Evolutionary conservation across 2,113 vertebrate genomes (phyloP).

Genomic region (Cranoglanis bouderius): DNA sequence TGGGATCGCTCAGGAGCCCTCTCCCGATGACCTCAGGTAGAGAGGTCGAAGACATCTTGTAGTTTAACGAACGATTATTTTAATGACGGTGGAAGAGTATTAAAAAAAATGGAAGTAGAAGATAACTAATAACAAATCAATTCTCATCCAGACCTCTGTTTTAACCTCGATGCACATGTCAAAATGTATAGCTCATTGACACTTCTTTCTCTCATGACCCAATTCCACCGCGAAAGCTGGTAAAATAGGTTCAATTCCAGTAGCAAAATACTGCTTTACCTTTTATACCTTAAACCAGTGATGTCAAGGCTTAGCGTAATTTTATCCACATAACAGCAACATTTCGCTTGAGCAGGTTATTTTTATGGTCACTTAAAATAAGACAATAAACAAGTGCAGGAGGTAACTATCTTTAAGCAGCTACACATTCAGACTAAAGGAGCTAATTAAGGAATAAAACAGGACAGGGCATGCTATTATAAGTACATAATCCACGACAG

Average conservation of each 20-base stretch:
- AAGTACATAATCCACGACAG: no score
- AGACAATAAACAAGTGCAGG: no score
- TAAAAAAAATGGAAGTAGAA: not conserved
- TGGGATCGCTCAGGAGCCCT: conserved; percentile 74
- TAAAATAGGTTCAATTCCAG: not conserved
- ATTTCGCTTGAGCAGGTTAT: no score
- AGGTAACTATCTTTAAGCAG: no score
- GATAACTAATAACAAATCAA: not conserved
- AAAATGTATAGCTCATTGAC: not conserved
- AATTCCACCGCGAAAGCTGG: not conserved
- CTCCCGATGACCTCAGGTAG: conserved; percentile 88
- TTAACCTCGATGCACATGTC: not conserved
- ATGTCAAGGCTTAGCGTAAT: no score
- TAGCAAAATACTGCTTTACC: not conserved
- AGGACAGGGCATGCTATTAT: no score
- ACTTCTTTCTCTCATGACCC: not conserved
- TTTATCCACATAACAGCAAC: no score
- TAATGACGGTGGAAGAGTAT: not conserved
- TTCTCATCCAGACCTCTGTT: not conserved
- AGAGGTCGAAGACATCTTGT: not conserved
- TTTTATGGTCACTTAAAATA: no score
- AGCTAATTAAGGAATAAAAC: no score
- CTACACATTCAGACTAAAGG: no score
- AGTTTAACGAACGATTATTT: not conserved
- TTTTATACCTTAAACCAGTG: not conserved